Evolutionary conservation across 2,113 vertebrate species (phyloP).

Genomic region (Passer domesticus): DNA sequence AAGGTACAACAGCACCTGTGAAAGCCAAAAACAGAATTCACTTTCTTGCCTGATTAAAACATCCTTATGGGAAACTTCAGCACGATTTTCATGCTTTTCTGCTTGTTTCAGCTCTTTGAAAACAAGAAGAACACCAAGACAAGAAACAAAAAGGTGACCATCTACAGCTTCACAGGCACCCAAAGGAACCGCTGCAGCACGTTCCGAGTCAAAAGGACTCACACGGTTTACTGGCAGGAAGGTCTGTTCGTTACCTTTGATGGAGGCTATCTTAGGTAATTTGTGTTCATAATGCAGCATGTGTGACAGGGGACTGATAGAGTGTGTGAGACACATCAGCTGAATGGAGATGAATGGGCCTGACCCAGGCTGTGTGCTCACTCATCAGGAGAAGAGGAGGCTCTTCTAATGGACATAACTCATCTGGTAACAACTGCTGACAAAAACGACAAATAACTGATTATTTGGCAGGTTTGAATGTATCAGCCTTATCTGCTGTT

Average conservation of each 20-base stretch:
- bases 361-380: neutral
- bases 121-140: constrained; percentile 78
- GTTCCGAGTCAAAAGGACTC: constrained; percentile 88
- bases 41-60: neutral
- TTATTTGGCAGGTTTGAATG: neutral
- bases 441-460: neutral
- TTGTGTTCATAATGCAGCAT: constrained; percentile 43
- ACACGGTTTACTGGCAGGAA: constrained; percentile 86
- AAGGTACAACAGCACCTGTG: neutral
- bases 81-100: neutral
- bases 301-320: constrained; percentile 23
- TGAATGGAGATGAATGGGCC: constrained; percentile 38
- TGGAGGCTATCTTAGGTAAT: constrained; percentile 94
- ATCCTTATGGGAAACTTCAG: neutral
- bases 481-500: neutral
- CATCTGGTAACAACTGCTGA: constrained; percentile 5
- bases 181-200: constrained; percentile 94
- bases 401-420: neutral
- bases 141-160: constrained; percentile 78
- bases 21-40: neutral
- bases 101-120: constrained; percentile 84
- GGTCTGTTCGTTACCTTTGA: constrained; percentile 89
- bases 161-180: constrained; percentile 90
- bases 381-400: constrained; percentile 5
- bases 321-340: neutral